Base-by-base conservation (phyloP, 2,113 vertebrate genomes). In the Ophthalmolycus amberensis region DNA sequence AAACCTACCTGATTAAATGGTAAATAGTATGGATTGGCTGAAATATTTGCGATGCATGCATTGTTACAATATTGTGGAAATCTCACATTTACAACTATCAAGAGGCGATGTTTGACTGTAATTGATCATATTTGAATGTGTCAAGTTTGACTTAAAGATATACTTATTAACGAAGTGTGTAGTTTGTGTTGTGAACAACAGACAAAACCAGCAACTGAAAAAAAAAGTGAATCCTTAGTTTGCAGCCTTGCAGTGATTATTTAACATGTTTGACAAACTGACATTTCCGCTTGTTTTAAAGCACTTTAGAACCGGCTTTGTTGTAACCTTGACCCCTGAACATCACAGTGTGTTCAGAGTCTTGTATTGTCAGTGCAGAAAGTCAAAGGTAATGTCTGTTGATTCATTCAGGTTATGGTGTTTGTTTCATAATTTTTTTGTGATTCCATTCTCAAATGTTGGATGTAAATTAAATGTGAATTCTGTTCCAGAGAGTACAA, bases 1-100 rank as follows among this genome's bases (percentile, higher is more conserved):
- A 83, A 90, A 79, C 29, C 52, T 46, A 64, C 69, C 52, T 90
- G 68, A 88, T 83, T 88, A 75, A 89, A 89, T 83, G 73, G 34
- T 80, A 88, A 90, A 85, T 64, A 86, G 82, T 84, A 89, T 88
- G 44, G 89, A 90, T 85, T 76, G 85, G 44, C 75, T 77, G 40
- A 78, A 89, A 65, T 84, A 79, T 87, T 77, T 46, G 67, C 54
- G 77, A 67, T 73, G 56, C 3, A 16, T 12, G 48, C 56, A 27
- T 40, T n/a, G 29, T 48, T 64, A 56, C 40, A 76, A 46, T 80
- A 65, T 12, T 69, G 48, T 79, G 68, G 25, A 25, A 34, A 54
- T 38, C 25, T 76, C 48, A 56, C 37, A 74, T 79, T 90, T 62
- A 44, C 56, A 74, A 65, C 62, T 3, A 76, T 77, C 48, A 46